These are phyloP conservation scores for Cyrtonyx montezumae DNA, from an alignment of 2,113 vertebrate genomes.

Conservation along the genomic window DNA sequence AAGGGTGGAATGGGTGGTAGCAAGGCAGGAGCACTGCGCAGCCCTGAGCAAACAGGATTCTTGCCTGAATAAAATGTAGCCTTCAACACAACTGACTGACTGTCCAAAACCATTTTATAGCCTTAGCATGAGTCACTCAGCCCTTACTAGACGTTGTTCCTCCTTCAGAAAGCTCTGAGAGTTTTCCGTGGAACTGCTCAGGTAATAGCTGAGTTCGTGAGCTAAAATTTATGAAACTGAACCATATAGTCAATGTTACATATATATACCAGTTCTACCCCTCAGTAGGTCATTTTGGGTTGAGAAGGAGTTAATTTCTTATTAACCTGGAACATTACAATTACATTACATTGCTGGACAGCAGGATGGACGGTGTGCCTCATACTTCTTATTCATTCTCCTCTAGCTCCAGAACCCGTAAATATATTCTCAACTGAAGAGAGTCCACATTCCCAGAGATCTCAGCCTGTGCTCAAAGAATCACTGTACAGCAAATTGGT, in stretches of 20 bases:
- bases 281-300: not conserved
- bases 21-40: not conserved
- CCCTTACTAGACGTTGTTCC: not conserved
- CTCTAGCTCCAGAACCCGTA: not conserved
- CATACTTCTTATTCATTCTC: not conserved
- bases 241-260: not conserved
- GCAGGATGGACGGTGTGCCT: not conserved
- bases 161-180: not conserved
- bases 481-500: not conserved
- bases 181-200: not conserved
- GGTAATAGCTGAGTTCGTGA: not conserved
- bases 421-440: not conserved
- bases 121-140: accelerated
- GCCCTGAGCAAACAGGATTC: not conserved
- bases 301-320: not conserved
- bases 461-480: not conserved
- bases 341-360: not conserved
- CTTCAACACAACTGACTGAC: accelerated
- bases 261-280: not conserved
- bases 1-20: not conserved
- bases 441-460: not conserved
- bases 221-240: not conserved
- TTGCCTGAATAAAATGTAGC: not conserved
- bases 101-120: not conserved
- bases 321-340: not conserved